phyloP scores from a whole-genome alignment of 2,797 vertebrate species.

The Spinus olivaceus region DNA sequence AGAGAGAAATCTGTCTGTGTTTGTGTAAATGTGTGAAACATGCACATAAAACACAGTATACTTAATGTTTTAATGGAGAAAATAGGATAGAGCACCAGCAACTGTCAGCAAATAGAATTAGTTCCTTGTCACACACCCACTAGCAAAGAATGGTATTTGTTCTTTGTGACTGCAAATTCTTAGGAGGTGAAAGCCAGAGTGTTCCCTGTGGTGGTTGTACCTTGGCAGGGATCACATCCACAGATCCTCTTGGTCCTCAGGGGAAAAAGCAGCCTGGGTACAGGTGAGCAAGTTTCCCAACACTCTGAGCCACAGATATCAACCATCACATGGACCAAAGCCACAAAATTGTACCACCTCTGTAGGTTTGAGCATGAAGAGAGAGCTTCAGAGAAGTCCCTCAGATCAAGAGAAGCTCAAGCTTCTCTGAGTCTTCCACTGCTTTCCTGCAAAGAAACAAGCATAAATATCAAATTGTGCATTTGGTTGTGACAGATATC shows the following conservation, averaged over 20 bases:
- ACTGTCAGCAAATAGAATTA: not conserved
- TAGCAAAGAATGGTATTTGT: not conserved
- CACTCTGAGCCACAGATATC: not conserved
- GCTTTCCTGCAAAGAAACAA: not conserved
- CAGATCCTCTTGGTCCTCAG: not conserved
- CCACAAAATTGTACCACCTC: fast-evolving
- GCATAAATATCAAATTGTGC: not conserved
- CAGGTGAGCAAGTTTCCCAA: not conserved
- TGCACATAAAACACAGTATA: not conserved
- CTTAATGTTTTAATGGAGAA: not conserved
- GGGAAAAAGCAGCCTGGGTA: not conserved
- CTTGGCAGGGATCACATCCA: not conserved
- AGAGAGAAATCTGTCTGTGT: not conserved
- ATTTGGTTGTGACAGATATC: not conserved
- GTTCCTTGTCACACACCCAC: not conserved
- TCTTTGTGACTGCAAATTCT: not conserved
- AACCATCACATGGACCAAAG: not conserved
- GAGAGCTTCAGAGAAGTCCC: not conserved
- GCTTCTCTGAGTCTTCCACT: not conserved
- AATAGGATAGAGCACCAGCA: not conserved
- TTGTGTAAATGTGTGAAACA: not conserved
- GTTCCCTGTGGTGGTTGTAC: not conserved
- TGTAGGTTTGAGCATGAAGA: fast-evolving
- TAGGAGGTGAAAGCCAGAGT: not conserved
- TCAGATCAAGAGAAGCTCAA: not conserved